Base-by-base conservation (phyloP, 2,888 invertebrate species). In the Rhogogaster chlorosoma region DNA sequence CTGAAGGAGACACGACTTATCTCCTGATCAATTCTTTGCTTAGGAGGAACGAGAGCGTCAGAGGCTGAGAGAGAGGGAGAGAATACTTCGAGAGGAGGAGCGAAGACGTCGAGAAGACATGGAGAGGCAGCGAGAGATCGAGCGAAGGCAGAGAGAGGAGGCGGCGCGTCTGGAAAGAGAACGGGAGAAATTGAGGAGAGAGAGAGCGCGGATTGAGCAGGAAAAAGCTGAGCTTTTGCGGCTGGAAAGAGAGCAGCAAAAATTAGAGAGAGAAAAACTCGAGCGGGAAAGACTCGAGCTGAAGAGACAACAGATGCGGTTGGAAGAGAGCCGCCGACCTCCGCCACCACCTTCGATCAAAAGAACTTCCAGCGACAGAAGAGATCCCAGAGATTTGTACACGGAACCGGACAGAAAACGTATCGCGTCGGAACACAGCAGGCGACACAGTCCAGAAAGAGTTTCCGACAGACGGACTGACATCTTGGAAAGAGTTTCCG, bases 221-320 rank as follows among this genome's bases (percentile, higher is more conserved):
- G 98, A 98, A 92, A 97, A 97, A 93, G 96, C 97, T 22, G 98
- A 98, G 91, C 93, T 98, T 36, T 94, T 98, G 88, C 96, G 97
- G 83, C 93, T 98, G 87, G 98, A 98, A 92, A 95, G 98, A 22
- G 98, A 98, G 92, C 95, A 98, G 78, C 98, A 98, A 91, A 96
- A 97, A 77, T 89, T 95, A 83, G 96, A 96, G 90, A 93, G 97
- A 22, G 97, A 97, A 89, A 96, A 96, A 91, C 93, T 96, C 84
- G 96, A 96, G 90, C 94, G 97, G 89, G 98, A 98, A 92, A 96
- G 98, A 89, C 95, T 98, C 89, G 98, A 98, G 91, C 94, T 98
- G 85, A 96, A 98, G 93, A 95, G 97, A 85, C 97, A 97, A 86
- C 97, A 97, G 91, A 94, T 97, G 93, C 92, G 92, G n/a, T 84